Evolutionary conservation across 2,113 vertebrate genomes (phyloP).

Genomic region (Lampris incognitus): DNA sequence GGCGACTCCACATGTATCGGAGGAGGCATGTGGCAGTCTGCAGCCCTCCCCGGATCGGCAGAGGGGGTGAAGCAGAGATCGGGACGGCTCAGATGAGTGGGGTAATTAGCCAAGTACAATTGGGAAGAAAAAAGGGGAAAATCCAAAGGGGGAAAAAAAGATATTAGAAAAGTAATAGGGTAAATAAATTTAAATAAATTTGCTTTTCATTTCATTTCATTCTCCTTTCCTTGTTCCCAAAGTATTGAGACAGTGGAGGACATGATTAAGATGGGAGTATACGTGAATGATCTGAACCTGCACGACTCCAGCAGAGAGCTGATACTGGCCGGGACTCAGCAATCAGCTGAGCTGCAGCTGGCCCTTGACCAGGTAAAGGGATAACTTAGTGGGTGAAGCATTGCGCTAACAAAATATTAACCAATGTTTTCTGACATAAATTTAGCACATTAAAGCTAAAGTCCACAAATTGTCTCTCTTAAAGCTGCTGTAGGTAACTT

Average conservation of each 20-base stretch:
- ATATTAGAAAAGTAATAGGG: neutral
- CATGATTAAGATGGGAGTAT: slow-evolving; percentile 85
- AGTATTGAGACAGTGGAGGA: slow-evolving; percentile 83
- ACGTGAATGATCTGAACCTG: slow-evolving; percentile 82
- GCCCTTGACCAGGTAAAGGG: slow-evolving; percentile 79
- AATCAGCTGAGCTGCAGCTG: slow-evolving; percentile 83
- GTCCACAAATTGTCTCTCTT: no score
- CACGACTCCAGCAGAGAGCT: slow-evolving; percentile 84
- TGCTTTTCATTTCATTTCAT: neutral
- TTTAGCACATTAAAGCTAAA: no score
- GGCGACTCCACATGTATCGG: no score
- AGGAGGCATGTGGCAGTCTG: no score
- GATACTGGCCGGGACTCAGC: slow-evolving; percentile 82
- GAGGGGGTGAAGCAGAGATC: no score
- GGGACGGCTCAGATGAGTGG: no score
- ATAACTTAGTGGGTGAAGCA: neutral
- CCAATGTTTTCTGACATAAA: no score
- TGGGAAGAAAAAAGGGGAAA: no score
- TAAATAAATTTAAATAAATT: neutral
- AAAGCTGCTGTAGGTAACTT: no score
- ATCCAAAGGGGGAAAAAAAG: no score
- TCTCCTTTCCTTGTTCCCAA: slow-evolving; percentile 3
- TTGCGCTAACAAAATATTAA: neutral
- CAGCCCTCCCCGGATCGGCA: no score
- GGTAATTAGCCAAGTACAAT: no score